Conservation (phyloP, 2,113 vertebrate genomes). For the Manacus vitellinus region DNA sequence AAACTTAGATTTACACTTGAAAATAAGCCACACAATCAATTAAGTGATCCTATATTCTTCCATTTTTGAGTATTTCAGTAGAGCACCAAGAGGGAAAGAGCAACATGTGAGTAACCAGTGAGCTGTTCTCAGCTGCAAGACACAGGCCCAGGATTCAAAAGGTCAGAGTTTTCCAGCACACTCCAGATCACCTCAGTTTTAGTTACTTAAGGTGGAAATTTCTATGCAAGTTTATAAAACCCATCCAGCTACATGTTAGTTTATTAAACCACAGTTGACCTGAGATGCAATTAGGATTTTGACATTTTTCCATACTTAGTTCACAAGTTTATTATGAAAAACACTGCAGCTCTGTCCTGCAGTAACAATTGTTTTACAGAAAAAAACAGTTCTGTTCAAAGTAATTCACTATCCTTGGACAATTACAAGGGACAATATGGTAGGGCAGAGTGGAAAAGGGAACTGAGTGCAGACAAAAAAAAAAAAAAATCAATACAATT, state of each 20-base stretch:
- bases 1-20: background rate
- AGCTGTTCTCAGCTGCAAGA: background rate
- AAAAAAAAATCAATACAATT: slow-evolving; percentile 76
- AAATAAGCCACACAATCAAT: background rate
- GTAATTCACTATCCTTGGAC: slow-evolving; percentile 81
- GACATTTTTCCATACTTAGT: slow-evolving; percentile 80
- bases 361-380: slow-evolving; percentile 79
- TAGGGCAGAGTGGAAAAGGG: slow-evolving; percentile 70
- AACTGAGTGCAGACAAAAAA: slow-evolving; percentile 76
- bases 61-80: background rate
- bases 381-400: slow-evolving; percentile 78
- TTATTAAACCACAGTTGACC: slow-evolving; percentile 72
- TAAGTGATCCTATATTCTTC: background rate
- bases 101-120: background rate
- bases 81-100: background rate
- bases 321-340: slow-evolving; percentile 88
- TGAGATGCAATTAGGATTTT: slow-evolving; percentile 75
- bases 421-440: slow-evolving; percentile 77
- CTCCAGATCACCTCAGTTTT: background rate
- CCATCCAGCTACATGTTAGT: slow-evolving; percentile 56
- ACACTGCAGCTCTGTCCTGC: slow-evolving; percentile 78
- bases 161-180: background rate
- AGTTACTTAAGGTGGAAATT: slow-evolving; percentile 32
- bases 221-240: slow-evolving; percentile 59
- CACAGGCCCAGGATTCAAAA: background rate